phyloP scores from a whole-genome alignment of 1,140 invertebrate genomes.

The Chlorops oryzae region DNA sequence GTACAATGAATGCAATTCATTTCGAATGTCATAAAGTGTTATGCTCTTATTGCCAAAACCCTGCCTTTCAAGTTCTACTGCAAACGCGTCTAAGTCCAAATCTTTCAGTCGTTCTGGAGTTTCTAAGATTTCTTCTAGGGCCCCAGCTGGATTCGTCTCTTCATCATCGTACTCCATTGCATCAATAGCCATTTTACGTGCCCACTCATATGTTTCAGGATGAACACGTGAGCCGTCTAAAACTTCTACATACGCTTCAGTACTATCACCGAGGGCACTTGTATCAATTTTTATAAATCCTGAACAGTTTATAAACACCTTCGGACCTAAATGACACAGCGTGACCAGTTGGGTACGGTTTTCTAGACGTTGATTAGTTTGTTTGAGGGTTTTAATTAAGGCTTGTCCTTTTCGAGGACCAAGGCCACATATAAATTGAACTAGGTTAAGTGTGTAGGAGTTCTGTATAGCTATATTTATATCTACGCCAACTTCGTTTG shows the following conservation, averaged over 20 bases:
- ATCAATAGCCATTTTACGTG: slow-evolving; percentile 99
- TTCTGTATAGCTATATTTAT: slow-evolving; percentile 88
- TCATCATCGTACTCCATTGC: slow-evolving; percentile 97
- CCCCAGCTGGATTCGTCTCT: slow-evolving; percentile 90
- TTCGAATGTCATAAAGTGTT: slow-evolving; percentile 94
- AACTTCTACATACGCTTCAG: slow-evolving; percentile 92
- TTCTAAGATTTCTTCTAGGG: slow-evolving; percentile 94
- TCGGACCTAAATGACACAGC: slow-evolving; percentile 93
- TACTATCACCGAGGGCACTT: slow-evolving; percentile 86
- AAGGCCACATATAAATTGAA: slow-evolving; percentile 97
- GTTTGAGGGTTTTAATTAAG: slow-evolving; percentile 84
- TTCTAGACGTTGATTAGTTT: slow-evolving; percentile 87
- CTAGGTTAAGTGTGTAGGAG: slow-evolving; percentile 77
- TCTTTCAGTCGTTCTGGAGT: slow-evolving; percentile 93
- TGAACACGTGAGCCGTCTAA: slow-evolving; percentile 96
- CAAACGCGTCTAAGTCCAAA: slow-evolving; percentile 96
- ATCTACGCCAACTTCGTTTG: slow-evolving; percentile 98
- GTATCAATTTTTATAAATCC: slow-evolving; percentile 99
- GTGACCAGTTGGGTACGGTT: slow-evolving; percentile 94
- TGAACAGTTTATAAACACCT: slow-evolving; percentile 98
- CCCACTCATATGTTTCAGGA: slow-evolving; percentile 99
- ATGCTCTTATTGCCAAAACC: slow-evolving; percentile 96
- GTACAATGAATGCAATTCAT: slow-evolving; percentile 91
- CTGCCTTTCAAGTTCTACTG: slow-evolving; percentile 92
- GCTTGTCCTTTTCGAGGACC: slow-evolving; percentile 92